Evolutionary conservation across 2,888 invertebrate species (phyloP), one percentile per base, ranked within the genome.

Genomic region (Cerceris ruficornis): DNA sequence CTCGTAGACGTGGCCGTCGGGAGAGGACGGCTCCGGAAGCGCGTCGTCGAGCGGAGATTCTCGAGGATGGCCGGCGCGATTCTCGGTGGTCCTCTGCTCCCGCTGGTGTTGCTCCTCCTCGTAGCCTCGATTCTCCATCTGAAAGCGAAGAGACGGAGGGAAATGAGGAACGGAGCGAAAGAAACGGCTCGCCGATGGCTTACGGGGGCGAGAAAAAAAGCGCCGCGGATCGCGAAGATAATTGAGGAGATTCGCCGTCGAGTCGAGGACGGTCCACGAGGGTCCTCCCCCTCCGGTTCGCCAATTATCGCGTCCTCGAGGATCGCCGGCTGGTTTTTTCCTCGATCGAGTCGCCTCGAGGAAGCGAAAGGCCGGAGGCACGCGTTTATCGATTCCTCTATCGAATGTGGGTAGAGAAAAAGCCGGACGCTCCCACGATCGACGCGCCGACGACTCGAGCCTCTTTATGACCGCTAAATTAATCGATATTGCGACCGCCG

Each of bases 81-180:
- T 7, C n/a, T 54, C 55, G n/a, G 13, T 13, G 13, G 43, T 9
- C 7, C 1, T 7, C 69, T 14, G 84, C 76, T 75, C 42, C 72
- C 50, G 50, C 62, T 50, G 7, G 49, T 17, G 79, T 0, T 71
- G 79, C 67, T 92, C 92, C 75, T 90, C 91, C 80, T 92, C 92
- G 86, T 89, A 92, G 50, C 88, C 92, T 79, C 88, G 88, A 81
- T 92, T 92, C 86, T 92, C 92, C 92, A 92, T 92, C 92, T 77
- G 90, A 86, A 64, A 83, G 54, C 68, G 14, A 9, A 50, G 15
- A 17, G 43, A 8, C 14, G 39, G n/a, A 7, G 7, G 7, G 13
- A 15, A 7, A 55, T 52, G 52, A 14, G 8, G 11, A 52, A n/a
- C 7, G 46, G 46, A 46, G 8, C 46, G 46, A 46, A 13, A 46